These are phyloP conservation scores for Lochmaea capreae DNA, from an alignment of 2,888 invertebrate species.

Conservation along the genomic window DNA sequence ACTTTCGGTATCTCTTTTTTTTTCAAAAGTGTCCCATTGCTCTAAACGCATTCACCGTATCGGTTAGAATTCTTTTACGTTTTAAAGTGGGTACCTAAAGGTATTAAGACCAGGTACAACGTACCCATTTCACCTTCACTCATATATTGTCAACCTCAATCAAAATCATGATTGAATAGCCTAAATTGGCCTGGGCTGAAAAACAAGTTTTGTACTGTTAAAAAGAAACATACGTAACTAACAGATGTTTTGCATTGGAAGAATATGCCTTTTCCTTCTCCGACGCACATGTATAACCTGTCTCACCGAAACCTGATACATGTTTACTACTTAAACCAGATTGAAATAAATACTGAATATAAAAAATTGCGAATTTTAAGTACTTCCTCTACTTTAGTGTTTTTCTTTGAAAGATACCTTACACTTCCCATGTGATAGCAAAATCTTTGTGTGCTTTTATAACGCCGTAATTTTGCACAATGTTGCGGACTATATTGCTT, in stretches of 20 bases:
- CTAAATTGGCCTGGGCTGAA: conserved; percentile 49
- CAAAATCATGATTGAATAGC: conserved; percentile 54
- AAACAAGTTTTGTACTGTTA: conserved; percentile 50
- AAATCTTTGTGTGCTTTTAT: neutral
- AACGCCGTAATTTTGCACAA: neutral
- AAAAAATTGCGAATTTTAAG: conserved; percentile 34
- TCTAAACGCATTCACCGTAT: neutral
- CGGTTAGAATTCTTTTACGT: conserved; percentile 13
- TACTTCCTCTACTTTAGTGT: conserved; percentile 38
- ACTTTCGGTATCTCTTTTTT: neutral
- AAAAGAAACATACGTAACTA: conserved; percentile 19
- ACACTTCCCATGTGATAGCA: conserved; percentile 24
- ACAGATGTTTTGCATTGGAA: conserved; percentile 33
- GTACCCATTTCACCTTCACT: conserved; percentile 37
- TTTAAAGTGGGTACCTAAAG: conserved; percentile 23
- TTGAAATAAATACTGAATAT: conserved; percentile 23
- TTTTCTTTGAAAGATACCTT: conserved; percentile 32
- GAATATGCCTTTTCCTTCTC: conserved; percentile 28
- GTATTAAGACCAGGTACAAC: conserved; percentile 10
- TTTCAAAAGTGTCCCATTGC: neutral
- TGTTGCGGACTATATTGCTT: neutral
- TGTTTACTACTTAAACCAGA: conserved; percentile 38
- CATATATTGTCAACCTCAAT: conserved; percentile 56
- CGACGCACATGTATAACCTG: conserved; percentile 42
- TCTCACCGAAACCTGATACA: conserved; percentile 43